Conservation (phyloP, 2,113 vertebrate genomes). For the Polypterus bichir region DNA sequence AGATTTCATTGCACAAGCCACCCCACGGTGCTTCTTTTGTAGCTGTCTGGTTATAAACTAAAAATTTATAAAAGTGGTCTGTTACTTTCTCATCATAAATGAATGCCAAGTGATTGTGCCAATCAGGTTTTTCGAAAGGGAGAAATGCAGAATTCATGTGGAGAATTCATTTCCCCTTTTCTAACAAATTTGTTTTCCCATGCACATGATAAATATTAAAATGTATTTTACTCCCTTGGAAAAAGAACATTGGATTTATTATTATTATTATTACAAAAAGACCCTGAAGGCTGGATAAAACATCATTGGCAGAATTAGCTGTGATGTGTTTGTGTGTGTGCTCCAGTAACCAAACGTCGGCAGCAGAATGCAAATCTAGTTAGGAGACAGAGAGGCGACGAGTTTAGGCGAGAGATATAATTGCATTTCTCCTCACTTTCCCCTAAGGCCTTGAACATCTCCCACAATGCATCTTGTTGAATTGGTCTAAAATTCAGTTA, state of each 20-base stretch:
- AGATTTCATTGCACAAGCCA: conserved; percentile 8
- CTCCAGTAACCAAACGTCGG: conserved; percentile 18
- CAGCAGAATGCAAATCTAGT: conserved; percentile 30
- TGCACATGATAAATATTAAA: background rate
- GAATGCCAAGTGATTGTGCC: too few relatives aligned
- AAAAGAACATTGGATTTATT: conserved; percentile 1
- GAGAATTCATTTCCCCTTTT: background rate
- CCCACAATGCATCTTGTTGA: conserved; percentile 28
- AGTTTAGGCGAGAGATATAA: conserved; percentile 41
- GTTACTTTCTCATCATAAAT: too few relatives aligned
- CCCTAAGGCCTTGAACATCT: conserved; percentile 19
- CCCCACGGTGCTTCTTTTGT: too few relatives aligned
- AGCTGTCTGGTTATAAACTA: too few relatives aligned
- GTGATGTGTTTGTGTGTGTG: conserved; percentile 25
- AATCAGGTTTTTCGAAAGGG: too few relatives aligned
- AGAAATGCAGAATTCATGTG: background rate
- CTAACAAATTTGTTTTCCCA: background rate
- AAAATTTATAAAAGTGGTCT: too few relatives aligned
- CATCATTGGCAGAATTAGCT: conserved; percentile 30
- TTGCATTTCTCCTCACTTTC: conserved; percentile 47
- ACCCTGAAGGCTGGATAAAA: conserved; percentile 23
- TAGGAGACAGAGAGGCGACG: conserved; percentile 30
- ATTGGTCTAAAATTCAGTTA: conserved; percentile 40
- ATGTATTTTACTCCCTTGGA: background rate
- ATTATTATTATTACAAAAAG: conserved; percentile 18